Evolutionary conservation across 2,888 invertebrate species (phyloP).

Genomic region (Malthinus seriepunctatus): DNA sequence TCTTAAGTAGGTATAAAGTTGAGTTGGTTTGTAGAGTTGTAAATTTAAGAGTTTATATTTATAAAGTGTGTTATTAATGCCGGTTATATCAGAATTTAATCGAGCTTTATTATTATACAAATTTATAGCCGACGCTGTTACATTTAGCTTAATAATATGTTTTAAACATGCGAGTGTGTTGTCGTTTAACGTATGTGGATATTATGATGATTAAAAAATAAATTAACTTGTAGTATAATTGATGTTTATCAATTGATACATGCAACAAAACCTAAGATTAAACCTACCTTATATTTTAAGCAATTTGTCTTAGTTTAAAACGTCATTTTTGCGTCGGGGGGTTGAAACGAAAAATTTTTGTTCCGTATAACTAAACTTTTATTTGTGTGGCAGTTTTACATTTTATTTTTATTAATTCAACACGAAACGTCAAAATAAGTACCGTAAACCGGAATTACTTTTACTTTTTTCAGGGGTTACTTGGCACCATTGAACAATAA

Average conservation of each 20-base stretch:
- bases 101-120: conserved; percentile 39
- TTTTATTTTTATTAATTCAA: conserved; percentile 3
- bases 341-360: background rate
- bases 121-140: conserved; percentile 35
- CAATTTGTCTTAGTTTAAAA: conserved; percentile 5
- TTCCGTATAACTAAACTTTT: background rate
- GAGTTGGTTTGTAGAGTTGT: conserved; percentile 24
- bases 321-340: background rate
- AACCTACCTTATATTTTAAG: conserved; percentile 2
- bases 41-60: conserved; percentile 36
- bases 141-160: conserved; percentile 40
- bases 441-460: conserved; percentile 1
- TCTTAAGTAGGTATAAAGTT: conserved; percentile 21
- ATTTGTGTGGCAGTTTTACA: background rate
- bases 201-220: conserved; percentile 47
- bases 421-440: conserved; percentile 7
- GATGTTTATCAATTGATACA: conserved; percentile 12
- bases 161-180: conserved; percentile 40
- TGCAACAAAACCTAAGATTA: conserved; percentile 4
- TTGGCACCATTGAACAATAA: conserved; percentile 6
- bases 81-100: conserved; percentile 38
- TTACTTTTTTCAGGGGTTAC: conserved; percentile 1
- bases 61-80: conserved; percentile 39
- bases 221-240: conserved; percentile 43
- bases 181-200: conserved; percentile 46